Percentiles rank a stretch among this genome's conserved stretches.
Evolutionary conservation across 2,797 vertebrate genomes (phyloP).

Genomic region (Tangara arthus): DNA sequence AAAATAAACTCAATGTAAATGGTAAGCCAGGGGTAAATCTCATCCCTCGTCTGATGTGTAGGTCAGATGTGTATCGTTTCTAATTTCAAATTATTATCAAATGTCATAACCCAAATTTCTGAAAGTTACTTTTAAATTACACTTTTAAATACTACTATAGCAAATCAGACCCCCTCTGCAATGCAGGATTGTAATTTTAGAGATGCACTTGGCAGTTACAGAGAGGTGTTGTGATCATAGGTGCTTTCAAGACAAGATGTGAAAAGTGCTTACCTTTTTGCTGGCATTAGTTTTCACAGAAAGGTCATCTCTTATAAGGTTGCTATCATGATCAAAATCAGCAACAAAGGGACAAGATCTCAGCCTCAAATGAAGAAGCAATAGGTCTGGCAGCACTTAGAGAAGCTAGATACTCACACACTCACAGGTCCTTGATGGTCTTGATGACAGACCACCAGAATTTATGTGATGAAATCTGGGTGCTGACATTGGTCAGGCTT

Average conservation of each 20-base stretch:
- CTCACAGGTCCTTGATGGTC: not conserved
- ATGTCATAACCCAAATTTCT: not conserved
- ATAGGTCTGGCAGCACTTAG: not conserved
- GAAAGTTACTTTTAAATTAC: not conserved
- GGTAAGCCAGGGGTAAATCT: not conserved
- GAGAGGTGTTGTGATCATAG: not conserved
- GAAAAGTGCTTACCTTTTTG: not conserved
- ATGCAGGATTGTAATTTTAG: not conserved
- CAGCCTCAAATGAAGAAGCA: not conserved
- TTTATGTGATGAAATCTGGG: not conserved
- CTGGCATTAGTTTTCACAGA: not conserved
- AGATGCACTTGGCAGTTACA: not conserved
- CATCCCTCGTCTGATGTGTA: not conserved
- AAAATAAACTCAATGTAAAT: not conserved
- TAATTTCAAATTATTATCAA: not conserved
- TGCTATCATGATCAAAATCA: not conserved
- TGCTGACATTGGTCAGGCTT: not conserved
- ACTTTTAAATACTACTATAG: not conserved
- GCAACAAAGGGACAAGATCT: not conserved
- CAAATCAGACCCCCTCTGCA: not conserved
- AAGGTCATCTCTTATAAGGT: not conserved
- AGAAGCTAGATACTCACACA: not conserved
- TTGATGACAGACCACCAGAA: not conserved
- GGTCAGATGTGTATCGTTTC: not conserved
- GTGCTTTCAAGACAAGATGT: not conserved